phyloP scores from a whole-genome alignment of 2,113 vertebrate species.

The Brienomyrus longianalis region DNA sequence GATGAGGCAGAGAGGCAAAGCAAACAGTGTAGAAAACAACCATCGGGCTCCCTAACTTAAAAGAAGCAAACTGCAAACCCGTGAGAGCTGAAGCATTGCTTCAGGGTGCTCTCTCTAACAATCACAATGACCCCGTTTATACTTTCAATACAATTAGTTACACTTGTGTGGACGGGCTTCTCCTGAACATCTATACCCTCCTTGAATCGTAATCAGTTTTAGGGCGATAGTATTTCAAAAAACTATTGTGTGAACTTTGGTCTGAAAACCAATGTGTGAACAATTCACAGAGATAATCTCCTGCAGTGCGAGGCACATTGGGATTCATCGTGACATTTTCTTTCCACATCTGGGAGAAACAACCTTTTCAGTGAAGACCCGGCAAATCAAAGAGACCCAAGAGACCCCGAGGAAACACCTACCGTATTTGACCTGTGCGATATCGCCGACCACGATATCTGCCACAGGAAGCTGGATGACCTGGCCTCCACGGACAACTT shows the following conservation, averaged over 20 bases:
- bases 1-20: background rate
- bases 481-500: conserved; percentile 80
- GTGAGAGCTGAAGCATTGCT: background rate
- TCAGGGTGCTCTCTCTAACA: background rate
- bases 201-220: background rate
- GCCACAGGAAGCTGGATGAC: conserved; percentile 94
- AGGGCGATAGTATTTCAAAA: background rate
- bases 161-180: background rate
- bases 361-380: background rate
- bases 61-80: background rate
- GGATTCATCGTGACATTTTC: background rate
- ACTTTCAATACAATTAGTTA: background rate
- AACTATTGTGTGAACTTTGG: background rate
- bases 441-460: conserved; percentile 90
- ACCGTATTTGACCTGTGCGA: conserved; percentile 97
- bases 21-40: background rate
- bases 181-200: background rate
- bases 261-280: background rate
- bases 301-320: background rate
- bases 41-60: background rate
- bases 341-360: background rate
- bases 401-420: conserved; percentile 33
- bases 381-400: background rate
- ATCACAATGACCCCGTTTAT: background rate
- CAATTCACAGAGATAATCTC: background rate